phyloP scores from a whole-genome alignment of 1,140 invertebrate species.

The Doryteuthis pealeii region DNA sequence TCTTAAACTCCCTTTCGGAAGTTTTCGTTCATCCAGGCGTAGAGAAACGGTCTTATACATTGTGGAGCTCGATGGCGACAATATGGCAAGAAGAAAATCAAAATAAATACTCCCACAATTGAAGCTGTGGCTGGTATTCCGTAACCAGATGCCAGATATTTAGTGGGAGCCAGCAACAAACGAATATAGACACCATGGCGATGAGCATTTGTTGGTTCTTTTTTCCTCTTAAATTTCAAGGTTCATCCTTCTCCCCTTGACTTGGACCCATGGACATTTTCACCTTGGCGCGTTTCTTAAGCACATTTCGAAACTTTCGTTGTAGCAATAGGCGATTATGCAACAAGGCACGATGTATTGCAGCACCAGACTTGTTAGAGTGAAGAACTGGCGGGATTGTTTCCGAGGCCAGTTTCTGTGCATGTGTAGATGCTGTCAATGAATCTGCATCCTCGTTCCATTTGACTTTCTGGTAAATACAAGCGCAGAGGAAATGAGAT shows the following conservation, averaged over 20 bases:
- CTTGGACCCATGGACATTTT: constrained; percentile 70
- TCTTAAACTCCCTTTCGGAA: constrained; percentile 91
- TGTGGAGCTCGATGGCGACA: constrained; percentile 91
- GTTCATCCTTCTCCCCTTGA: constrained; percentile 65
- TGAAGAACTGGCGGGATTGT: constrained; percentile 71
- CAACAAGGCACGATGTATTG: constrained; percentile 94
- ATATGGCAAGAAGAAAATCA: constrained; percentile 87
- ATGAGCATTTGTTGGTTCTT: constrained; percentile 86
- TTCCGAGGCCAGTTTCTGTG: constrained; percentile 88
- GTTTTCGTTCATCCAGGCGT: constrained; percentile 98
- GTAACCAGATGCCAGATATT: constrained; percentile 65
- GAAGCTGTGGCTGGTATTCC: constrained; percentile 56
- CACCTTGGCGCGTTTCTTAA: constrained; percentile 67
- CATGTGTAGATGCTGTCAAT: constrained; percentile 82
- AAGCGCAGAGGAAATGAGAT: constrained; percentile 84
- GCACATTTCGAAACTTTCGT: constrained; percentile 83
- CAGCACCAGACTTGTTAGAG: constrained; percentile 80
- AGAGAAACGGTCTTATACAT: constrained; percentile 95
- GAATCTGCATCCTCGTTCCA: constrained; percentile 30
- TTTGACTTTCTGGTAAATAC: constrained; percentile 69
- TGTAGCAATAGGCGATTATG: constrained; percentile 92
- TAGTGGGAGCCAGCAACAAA: constrained; percentile 92
- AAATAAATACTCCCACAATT: constrained; percentile 81
- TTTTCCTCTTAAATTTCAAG: constrained; percentile 71
- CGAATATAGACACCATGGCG: constrained; percentile 94